Percentiles rank a stretch among this genome's conserved stretches.
Conservation (phyloP, 2,113 vertebrate species). For the Panurus biarmicus region DNA sequence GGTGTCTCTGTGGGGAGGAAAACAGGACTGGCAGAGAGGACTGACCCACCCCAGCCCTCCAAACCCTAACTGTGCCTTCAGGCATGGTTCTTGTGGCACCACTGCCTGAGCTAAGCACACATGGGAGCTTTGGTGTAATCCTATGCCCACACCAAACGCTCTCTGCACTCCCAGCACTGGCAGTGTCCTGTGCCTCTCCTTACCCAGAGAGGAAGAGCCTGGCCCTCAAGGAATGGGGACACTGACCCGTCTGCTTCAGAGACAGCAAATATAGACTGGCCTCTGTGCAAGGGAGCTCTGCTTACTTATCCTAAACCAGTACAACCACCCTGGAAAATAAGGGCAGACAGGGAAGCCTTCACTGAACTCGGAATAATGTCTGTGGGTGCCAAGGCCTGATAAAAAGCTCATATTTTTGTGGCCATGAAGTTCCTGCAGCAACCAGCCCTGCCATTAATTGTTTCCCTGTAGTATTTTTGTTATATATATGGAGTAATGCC, state of each 20-base stretch:
- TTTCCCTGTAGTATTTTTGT: neutral
- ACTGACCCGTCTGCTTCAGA: neutral
- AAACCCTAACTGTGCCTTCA: neutral
- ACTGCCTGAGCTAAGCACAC: neutral
- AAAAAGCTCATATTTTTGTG: neutral
- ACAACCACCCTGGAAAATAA: neutral
- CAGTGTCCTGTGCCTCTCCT: neutral
- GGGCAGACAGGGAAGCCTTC: neutral
- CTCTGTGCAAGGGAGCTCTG: neutral
- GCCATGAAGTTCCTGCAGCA: neutral
- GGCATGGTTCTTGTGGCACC: neutral
- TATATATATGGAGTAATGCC: neutral
- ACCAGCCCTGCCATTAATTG: neutral
- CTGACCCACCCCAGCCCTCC: fast-evolving
- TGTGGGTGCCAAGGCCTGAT: neutral
- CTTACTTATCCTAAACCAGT: neutral
- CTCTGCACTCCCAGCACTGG: neutral
- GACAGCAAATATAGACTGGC: neutral
- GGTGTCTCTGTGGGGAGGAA: neutral
- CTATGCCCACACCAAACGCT: neutral
- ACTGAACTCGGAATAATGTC: neutral
- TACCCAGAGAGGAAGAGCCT: neutral
- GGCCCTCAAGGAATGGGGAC: neutral
- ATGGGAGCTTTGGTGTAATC: neutral
- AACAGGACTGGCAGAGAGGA: neutral